Conservation (phyloP, 2,113 vertebrate genomes). For the Spilogale gracilis region DNA sequence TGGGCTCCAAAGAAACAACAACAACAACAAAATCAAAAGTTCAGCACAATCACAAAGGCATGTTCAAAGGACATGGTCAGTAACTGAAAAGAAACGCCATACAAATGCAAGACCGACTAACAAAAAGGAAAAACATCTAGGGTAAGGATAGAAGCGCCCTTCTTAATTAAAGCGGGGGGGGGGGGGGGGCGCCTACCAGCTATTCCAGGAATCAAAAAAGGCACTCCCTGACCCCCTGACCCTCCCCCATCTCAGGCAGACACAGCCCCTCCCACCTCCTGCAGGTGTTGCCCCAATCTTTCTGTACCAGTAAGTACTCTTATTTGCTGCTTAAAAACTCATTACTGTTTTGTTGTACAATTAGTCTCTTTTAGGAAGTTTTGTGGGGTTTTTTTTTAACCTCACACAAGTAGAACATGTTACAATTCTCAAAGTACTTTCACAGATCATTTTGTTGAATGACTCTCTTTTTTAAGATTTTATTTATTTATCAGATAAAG, state of each 20-base stretch:
- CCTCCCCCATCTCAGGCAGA: not conserved
- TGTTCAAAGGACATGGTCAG: not conserved
- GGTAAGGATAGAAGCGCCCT: not conserved
- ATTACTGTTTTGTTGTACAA: not conserved
- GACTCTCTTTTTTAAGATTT: not conserved
- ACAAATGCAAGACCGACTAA: not conserved
- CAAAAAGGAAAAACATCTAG: not conserved
- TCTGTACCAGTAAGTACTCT: not conserved
- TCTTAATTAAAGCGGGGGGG: not conserved
- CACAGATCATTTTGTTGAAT: conserved; percentile 9
- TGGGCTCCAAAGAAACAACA: not conserved
- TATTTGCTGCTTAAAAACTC: not conserved
- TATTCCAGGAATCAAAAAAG: not conserved
- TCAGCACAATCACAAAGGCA: not conserved
- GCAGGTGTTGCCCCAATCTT: not conserved
- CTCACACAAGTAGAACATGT: not conserved
- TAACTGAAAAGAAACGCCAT: not conserved
- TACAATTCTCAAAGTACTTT: conserved; percentile 41
- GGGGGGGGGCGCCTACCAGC: not conserved
- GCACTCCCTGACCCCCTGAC: not conserved
- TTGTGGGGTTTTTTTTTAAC: not conserved
- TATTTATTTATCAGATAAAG: not conserved
- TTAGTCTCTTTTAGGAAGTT: conserved; percentile 5
- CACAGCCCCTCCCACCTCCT: not conserved
- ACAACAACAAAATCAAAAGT: not conserved